These are phyloP conservation scores for Cheilosia soror DNA, from an alignment of 2,888 invertebrate genomes.

Conservation along the genomic window DNA sequence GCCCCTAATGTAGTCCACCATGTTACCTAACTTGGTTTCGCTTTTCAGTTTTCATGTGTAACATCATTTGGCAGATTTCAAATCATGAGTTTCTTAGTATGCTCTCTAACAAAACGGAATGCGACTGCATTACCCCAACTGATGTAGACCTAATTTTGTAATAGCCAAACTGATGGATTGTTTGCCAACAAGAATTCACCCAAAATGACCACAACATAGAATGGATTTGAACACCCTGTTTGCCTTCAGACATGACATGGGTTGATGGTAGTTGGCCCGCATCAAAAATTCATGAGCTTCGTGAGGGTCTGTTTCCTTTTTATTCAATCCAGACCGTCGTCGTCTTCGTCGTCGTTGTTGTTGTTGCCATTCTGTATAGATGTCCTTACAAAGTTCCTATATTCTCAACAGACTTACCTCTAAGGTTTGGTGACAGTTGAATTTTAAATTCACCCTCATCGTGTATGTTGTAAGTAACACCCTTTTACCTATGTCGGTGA, in stretches of 20 bases:
- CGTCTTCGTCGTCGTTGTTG: slow-evolving; percentile 19
- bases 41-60: too few species aligned
- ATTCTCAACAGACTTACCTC: slow-evolving; percentile 60
- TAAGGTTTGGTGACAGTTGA: slow-evolving; percentile 67
- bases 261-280: slow-evolving; percentile 58
- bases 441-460: slow-evolving; percentile 56
- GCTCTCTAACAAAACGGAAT: too few species aligned
- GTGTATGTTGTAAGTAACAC: slow-evolving; percentile 17
- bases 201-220: slow-evolving; percentile 42
- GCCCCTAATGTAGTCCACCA: too few species aligned
- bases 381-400: slow-evolving; percentile 60
- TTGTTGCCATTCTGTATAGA: slow-evolving; percentile 9
- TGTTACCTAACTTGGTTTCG: too few species aligned
- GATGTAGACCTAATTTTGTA: slow-evolving; percentile 46
- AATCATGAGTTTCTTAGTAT: too few species aligned
- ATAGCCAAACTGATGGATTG: slow-evolving; percentile 49
- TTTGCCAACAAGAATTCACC: slow-evolving; percentile 15
- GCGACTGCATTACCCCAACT: slow-evolving; percentile 8
- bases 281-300: slow-evolving; percentile 67
- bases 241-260: slow-evolving; percentile 55
- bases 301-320: slow-evolving; percentile 3
- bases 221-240: slow-evolving; percentile 48
- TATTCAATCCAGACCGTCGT: slow-evolving; percentile 4
- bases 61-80: too few species aligned
- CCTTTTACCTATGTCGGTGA: slow-evolving; percentile 16